phyloP scores from a whole-genome alignment of 2,797 vertebrate genomes.

The Sebastes aleutianus region DNA sequence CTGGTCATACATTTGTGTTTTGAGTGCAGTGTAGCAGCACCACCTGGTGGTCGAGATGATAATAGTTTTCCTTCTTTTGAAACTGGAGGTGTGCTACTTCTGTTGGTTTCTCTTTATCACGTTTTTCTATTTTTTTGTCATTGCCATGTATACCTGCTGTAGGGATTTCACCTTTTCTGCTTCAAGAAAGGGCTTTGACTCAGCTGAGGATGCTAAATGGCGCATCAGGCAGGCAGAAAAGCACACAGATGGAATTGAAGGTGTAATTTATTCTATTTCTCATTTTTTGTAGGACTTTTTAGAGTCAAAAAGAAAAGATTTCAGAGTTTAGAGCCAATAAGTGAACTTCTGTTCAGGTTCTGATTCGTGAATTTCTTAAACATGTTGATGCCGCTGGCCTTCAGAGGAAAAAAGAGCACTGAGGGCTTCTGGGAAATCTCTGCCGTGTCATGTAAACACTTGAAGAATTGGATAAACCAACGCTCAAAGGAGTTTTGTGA shows the following conservation, averaged over 20 bases:
- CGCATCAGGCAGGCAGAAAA: not conserved
- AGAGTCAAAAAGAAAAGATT: not conserved
- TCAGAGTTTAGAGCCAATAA: not conserved
- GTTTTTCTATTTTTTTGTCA: not conserved
- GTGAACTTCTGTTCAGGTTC: not conserved
- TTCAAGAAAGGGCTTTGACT: not conserved
- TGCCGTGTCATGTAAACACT: not conserved
- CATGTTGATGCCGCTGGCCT: not conserved
- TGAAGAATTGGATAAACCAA: not conserved
- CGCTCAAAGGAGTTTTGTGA: not conserved
- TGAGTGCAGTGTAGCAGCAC: not conserved
- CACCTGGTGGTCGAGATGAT: constrained; percentile 35
- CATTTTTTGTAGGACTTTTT: no score
- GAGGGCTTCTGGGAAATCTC: not conserved
- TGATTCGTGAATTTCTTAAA: not conserved
- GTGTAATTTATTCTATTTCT: not conserved
- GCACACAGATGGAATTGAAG: not conserved
- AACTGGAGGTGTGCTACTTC: not conserved
- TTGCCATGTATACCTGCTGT: not conserved
- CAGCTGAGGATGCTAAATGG: not conserved
- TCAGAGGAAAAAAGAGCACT: not conserved
- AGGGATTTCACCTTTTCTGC: not conserved
- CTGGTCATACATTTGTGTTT: not conserved
- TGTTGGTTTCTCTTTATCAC: not conserved
- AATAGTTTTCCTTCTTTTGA: not conserved